Conservation (phyloP, 2,888 invertebrate genomes). For the Acanthacorydalis orientalis region DNA sequence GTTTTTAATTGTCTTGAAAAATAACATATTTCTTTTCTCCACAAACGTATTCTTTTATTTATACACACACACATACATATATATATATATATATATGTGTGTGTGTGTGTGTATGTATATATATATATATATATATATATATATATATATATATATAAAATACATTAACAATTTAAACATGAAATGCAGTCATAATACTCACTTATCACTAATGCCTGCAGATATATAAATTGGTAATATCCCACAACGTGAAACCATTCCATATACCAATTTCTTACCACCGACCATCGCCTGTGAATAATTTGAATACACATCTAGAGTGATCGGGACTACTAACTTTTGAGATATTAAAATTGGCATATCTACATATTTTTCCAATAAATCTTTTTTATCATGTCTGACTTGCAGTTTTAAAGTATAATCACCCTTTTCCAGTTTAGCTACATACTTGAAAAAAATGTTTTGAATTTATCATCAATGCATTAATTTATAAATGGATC, state of each 20-base stretch:
- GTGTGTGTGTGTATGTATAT: not conserved
- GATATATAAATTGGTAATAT: constrained; percentile 62
- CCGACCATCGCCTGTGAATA: constrained; percentile 52
- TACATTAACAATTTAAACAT: constrained; percentile 2
- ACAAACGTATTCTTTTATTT: too few species aligned
- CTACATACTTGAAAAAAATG: constrained; percentile 44
- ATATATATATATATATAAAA: not conserved
- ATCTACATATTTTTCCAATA: constrained; percentile 74
- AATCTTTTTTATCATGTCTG: constrained; percentile 73
- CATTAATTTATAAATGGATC: constrained; percentile 1
- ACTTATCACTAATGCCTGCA: constrained; percentile 72
- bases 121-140: too few species aligned
- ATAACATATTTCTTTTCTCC: not conserved
- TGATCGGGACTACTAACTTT: constrained; percentile 53
- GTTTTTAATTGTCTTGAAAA: constrained; percentile 2
- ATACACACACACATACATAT: too few species aligned
- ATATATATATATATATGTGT: too few species aligned
- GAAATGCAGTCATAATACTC: constrained; percentile 21
- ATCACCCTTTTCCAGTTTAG: constrained; percentile 90
- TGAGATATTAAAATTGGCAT: constrained; percentile 56
- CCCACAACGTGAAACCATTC: constrained; percentile 38
- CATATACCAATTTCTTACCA: constrained; percentile 59
- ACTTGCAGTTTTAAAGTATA: constrained; percentile 75
- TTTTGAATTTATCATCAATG: not conserved
- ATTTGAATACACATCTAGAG: constrained; percentile 58